A percentile compares a stretch with the other conserved stretches of the same genome.
Evolutionary conservation across 2,797 vertebrate genomes (phyloP).

Genomic region (Trachops cirrhosus): DNA sequence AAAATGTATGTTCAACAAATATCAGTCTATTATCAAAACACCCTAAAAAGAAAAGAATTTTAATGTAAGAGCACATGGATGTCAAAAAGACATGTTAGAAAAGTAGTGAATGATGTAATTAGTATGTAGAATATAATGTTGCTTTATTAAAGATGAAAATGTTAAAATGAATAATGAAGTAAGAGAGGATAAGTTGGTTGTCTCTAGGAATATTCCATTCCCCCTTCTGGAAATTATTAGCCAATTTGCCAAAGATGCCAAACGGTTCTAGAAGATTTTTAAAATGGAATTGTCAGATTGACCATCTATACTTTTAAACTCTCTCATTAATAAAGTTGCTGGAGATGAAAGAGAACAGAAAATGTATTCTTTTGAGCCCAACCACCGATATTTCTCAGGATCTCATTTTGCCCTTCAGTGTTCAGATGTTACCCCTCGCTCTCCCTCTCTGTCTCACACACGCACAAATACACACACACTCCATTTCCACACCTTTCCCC

Average conservation of each 20-base stretch:
- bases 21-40: conserved; percentile 1
- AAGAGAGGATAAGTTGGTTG: background rate
- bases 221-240: background rate
- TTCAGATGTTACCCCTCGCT: background rate
- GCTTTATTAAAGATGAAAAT: conserved; percentile 30
- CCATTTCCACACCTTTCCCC: background rate
- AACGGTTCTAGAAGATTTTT: background rate
- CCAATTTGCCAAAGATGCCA: conserved; percentile 1
- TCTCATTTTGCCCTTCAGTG: background rate
- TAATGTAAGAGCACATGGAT: background rate
- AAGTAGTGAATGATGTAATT: background rate
- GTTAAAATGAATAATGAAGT: background rate
- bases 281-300: background rate
- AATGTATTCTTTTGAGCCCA: background rate
- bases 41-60: conserved; percentile 21
- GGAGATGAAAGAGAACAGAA: background rate
- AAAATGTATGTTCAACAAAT: conserved; percentile 14
- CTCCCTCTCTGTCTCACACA: background rate
- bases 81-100: background rate
- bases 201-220: background rate
- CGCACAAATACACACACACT: background rate
- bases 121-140: background rate
- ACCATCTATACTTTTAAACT: background rate
- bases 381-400: background rate
- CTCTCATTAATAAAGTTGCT: background rate